These are phyloP conservation scores for Agelaius phoeniceus DNA, from an alignment of 2,113 vertebrate genomes.

Conservation along the genomic window DNA sequence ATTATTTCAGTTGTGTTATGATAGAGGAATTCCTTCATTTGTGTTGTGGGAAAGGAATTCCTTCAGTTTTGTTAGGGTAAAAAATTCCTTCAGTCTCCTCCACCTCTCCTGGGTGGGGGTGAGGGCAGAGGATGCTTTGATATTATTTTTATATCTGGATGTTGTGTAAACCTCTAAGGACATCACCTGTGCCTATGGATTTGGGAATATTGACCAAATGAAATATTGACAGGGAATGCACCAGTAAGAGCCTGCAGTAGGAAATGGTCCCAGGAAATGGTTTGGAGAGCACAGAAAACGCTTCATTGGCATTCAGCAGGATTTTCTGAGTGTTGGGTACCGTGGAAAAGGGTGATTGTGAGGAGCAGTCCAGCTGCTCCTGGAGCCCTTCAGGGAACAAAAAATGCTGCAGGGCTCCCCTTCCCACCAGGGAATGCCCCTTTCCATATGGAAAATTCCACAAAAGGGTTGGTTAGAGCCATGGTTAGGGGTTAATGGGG, in stretches of 20 bases:
- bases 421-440: neutral
- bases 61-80: neutral
- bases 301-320: rapidly evolving
- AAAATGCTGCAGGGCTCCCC: neutral
- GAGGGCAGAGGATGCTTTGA: neutral
- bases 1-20: neutral
- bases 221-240: neutral
- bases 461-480: too few relatives aligned
- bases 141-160: neutral
- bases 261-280: neutral
- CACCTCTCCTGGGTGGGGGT: rapidly evolving
- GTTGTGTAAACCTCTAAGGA: rapidly evolving
- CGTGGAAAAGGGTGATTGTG: neutral
- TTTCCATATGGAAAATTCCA: neutral
- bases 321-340: neutral
- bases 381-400: neutral
- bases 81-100: neutral
- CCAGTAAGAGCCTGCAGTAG: neutral
- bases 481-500: too few relatives aligned
- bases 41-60: neutral
- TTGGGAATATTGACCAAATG: neutral
- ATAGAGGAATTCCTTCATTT: too few relatives aligned
- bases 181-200: neutral
- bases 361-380: neutral
- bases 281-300: neutral